Percentiles rank a stretch among this genome's conserved stretches.
These are phyloP conservation scores for Ptilonorhynchus violaceus DNA, from an alignment of 2,113 vertebrate species.

Conservation along the genomic window DNA sequence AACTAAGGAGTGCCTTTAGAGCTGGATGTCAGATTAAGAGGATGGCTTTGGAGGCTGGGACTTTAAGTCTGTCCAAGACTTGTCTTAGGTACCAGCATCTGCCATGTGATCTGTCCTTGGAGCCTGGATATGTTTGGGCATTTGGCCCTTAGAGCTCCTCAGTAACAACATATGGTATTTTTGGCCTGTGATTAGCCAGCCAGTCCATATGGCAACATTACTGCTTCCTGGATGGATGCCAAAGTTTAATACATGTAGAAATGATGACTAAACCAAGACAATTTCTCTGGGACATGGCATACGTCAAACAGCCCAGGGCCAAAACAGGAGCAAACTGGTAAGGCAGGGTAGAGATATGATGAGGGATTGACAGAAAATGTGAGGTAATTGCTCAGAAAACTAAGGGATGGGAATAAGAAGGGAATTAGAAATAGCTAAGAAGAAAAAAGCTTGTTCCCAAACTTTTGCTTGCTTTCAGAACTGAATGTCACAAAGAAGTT, in stretches of 20 bases:
- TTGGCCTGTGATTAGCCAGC: neutral
- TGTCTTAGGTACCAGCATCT: neutral
- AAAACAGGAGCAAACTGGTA: conserved; percentile 2
- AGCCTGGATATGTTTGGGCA: neutral
- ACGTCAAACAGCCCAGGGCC: neutral
- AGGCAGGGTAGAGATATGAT: neutral
- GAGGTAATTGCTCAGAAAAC: neutral
- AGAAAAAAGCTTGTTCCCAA: neutral
- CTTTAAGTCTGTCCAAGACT: neutral
- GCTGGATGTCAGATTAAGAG: neutral
- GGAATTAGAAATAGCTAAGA: neutral
- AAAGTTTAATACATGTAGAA: neutral
- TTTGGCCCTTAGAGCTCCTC: neutral
- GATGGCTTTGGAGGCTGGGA: neutral
- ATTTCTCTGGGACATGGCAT: neutral
- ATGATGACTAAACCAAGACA: neutral
- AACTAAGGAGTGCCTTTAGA: neutral
- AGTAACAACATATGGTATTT: neutral
- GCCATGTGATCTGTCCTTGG: neutral
- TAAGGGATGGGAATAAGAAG: neutral
- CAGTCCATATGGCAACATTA: neutral
- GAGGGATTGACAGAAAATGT: neutral
- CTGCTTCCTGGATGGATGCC: neutral
- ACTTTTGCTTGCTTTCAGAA: neutral
- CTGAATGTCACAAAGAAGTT: neutral